Base-by-base conservation (phyloP, 2,113 vertebrate species). In the Leptosomus discolor region DNA sequence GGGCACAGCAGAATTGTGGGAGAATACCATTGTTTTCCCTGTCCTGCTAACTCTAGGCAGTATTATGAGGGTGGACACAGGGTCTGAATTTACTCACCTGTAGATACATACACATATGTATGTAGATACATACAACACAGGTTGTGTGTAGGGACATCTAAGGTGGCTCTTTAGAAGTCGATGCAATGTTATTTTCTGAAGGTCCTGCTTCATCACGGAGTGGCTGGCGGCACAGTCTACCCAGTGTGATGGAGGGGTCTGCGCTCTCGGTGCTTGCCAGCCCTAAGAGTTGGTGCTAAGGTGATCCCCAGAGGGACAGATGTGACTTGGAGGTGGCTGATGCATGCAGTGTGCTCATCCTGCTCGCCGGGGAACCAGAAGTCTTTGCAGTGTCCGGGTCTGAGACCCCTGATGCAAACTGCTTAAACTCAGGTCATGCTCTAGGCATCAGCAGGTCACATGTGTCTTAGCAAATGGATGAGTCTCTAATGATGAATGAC, bases 271-370 rank as follows among this genome's bases (percentile, higher is more conserved):
- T 36, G 21, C 60, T 34, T 84, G 27, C 51, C 75, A 86, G 57
- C 69, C 39, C 24, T 11, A 37, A 34, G 36, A 19, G 17, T 36
- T 45, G 9, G 4, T 30, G 65, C 70, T 39, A 7, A 51, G 15
- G 22, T 63, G 43, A 39, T 78, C 8, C 43, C 15, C 57, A 64
- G 57, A 64, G 48, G 26, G 26, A 46, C 5, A 50, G 21, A 11
- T 54, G 68, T 1, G 8, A 17, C 30, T 39, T 56, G 45, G 37
- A 58, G 51, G 29, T 45, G 22, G 22, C 56, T 71, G 54, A 29
- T 76, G 26, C 2, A 1, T 43, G 37, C 76, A 43, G 50, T 0
- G 0, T 2, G 15, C 39, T 82, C 22, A 20, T 26, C 60, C 41
- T 69, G 50, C 32, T 46, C n/a, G 43, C 22, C 2, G 5, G 24